Conservation (phyloP, 2,888 invertebrate species). For the Crematogaster levior region DNA sequence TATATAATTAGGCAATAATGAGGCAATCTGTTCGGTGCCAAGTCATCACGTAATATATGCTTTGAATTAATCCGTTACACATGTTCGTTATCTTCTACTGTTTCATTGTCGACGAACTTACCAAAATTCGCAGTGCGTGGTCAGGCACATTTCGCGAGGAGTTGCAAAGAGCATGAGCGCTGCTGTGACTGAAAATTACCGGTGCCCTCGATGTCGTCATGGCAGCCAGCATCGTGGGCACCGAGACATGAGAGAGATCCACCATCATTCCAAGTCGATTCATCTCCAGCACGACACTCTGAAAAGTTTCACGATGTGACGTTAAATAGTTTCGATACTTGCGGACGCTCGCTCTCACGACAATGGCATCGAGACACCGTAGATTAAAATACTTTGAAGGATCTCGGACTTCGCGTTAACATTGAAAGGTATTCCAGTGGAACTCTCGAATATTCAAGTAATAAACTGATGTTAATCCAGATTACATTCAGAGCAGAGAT, state of each 20-base stretch:
- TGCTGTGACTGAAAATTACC: slow-evolving; percentile 88
- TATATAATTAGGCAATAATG: not conserved
- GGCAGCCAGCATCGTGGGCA: slow-evolving; percentile 87
- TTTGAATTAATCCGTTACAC: not conserved
- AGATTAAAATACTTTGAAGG: slow-evolving; percentile 40
- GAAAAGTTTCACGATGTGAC: slow-evolving; percentile 65
- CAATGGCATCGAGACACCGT: slow-evolving; percentile 40
- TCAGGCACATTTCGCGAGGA: slow-evolving; percentile 88
- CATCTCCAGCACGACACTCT: slow-evolving; percentile 88
- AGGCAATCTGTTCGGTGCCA: not conserved
- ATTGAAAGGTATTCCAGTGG: slow-evolving; percentile 19
- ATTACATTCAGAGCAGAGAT: slow-evolving; percentile 49
- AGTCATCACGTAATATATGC: not conserved
- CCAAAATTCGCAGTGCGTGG: slow-evolving; percentile 87
- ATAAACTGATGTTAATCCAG: slow-evolving; percentile 44
- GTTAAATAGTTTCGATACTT: slow-evolving; percentile 18
- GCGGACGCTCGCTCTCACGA: not conserved
- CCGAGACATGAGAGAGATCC: slow-evolving; percentile 87
- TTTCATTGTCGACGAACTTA: slow-evolving; percentile 84
- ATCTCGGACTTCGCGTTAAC: slow-evolving; percentile 5
- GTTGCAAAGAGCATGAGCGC: slow-evolving; percentile 87
- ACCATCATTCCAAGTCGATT: slow-evolving; percentile 89
- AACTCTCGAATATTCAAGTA: slow-evolving; percentile 29
- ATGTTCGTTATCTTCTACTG: not conserved
- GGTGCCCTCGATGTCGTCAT: slow-evolving; percentile 87